Evolutionary conservation across 2,113 vertebrate species (phyloP).

Genomic region (Chionodraco myersi): DNA sequence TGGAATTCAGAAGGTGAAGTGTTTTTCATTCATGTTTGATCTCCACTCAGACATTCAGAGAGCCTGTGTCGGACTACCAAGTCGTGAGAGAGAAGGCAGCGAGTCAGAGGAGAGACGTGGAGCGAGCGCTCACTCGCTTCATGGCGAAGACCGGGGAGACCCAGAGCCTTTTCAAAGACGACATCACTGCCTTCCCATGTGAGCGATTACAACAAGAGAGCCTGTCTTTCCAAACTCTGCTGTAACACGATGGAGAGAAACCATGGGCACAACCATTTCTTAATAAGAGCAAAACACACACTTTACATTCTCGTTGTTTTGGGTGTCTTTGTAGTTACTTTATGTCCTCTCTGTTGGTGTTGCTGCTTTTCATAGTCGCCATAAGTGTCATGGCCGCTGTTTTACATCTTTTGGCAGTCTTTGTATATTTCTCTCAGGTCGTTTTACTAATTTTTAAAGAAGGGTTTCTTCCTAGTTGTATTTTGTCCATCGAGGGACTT

Average conservation of each 20-base stretch:
- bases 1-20: background rate
- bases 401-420: too few relatives aligned
- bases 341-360: too few relatives aligned
- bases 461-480: too few relatives aligned
- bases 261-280: too few relatives aligned
- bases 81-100: constrained; percentile 96
- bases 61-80: constrained; percentile 95
- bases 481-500: too few relatives aligned
- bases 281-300: too few relatives aligned
- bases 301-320: too few relatives aligned
- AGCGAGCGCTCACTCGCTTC: constrained; percentile 96
- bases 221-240: background rate
- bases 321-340: too few relatives aligned
- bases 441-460: too few relatives aligned
- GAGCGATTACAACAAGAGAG: constrained; percentile 57
- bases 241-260: background rate
- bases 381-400: too few relatives aligned
- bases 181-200: constrained; percentile 94
- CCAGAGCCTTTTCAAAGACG: constrained; percentile 96
- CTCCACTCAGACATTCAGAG: constrained; percentile 90
- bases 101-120: constrained; percentile 93
- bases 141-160: constrained; percentile 99
- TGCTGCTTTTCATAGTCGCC: too few relatives aligned
- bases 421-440: too few relatives aligned
- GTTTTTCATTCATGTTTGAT: background rate